Evolutionary conservation across 2,888 invertebrate species (phyloP), one percentile per base, ranked within the genome.

Genomic region (Drosophila yooni): DNA sequence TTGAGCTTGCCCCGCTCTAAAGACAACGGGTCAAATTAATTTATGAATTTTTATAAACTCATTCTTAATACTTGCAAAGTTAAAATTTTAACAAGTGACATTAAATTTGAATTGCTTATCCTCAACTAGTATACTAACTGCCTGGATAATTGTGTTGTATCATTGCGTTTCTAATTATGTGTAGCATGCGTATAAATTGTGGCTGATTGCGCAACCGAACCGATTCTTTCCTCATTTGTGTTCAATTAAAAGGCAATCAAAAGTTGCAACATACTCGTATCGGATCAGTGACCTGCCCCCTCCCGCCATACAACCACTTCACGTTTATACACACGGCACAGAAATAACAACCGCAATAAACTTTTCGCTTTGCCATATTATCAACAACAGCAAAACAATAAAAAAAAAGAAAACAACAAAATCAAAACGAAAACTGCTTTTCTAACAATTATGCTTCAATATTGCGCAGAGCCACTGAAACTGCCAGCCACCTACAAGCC

Each of bases 171-270:
- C 25, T 18, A 21, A 21, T 34, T 29, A 51, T 15, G n/a, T 25
- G 7, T 2, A 40, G 40, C 29, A 10, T 31, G 48, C 34, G n/a
- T 34, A 6, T 46, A 25, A 48, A 29, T 43, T 18, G 43, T 18
- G 43, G 38, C 63, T 74, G 56, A 72, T 81, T 73, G 78, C 48
- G 57, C 81, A 74, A 54, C 48, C 48, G 50, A 52, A 54, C 48
- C 48, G 50, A 52, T 57, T 58, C 27, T 27, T 7, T 40, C 51
- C 74, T 75, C 77, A 82, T 82, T 84, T 87, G 74, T 74, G 89
- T 82, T 68, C 88, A 89, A 87, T 85, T 89, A 89, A 84, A 89
- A 84, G 77, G 80, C 77, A 87, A 85, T 85, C 88, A 82, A 79
- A 81, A 72, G 68, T 77, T 75, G 60, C 67, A 79, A 84, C 18